Base-by-base conservation (phyloP, 1,140 invertebrate genomes). In the Drosophila nigromelanica region DNA sequence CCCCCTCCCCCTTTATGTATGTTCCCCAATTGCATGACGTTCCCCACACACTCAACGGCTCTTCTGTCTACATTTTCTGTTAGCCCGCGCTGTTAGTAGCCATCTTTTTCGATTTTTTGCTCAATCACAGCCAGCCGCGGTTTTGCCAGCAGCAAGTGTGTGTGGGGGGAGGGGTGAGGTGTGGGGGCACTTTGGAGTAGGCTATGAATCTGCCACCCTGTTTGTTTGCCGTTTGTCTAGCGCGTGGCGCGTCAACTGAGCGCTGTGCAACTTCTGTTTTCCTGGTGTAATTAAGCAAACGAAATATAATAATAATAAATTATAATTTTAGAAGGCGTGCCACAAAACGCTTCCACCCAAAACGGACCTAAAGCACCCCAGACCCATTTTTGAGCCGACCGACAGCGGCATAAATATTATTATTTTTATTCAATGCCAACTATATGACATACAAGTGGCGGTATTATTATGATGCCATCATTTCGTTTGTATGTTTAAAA, bases 261-360 rank as follows among this genome's bases (percentile, higher is more conserved):
- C 40, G 66, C 50, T 70, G 63, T 59, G 60, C 55, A 60, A 73
- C 61, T 62, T 83, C 89, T 91, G 90, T 68, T 79, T 83, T 82
- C 90, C 90, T 91, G 87, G 82, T 91, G 87, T 76, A 91, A 91
- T 91, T 91, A 90, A 89, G 87, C 90, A 91, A 91, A 80, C 78
- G 90, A 85, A 90, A 91, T 91, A 91, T 90, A 91, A 91, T 91
- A 91, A 91, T 91, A 91, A 91, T 91, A 91, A 91, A 90, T 91
- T 91, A 91, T 91, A 91, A 91, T 91, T 91, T 91, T 91, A 90
- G 80, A 90, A 90, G 79, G 78, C 81, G 75, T 73, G 74, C 66
- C 50, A 27, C 50, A 52, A 52, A 52, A 35, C 30, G 50, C 33
- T 35, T 18, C 73, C 43, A 48, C 39, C 55, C 18, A 15, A 33